Evolutionary conservation across 2,113 vertebrate genomes (phyloP).

Genomic region (Bubalus kerabau): DNA sequence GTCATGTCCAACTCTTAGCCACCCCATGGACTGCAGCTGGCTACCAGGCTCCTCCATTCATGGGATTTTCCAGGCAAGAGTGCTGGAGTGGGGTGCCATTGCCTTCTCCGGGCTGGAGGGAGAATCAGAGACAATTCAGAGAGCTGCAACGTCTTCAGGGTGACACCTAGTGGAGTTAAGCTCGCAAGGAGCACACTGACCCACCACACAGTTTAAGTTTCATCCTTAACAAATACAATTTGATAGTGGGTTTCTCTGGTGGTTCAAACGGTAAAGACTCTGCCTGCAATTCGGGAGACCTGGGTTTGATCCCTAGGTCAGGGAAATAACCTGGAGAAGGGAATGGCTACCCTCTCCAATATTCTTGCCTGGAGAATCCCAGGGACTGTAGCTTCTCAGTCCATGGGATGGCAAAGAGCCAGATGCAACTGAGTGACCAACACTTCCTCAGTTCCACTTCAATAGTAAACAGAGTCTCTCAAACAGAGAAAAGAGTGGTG

Average conservation of each 20-base stretch:
- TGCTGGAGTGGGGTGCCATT: no score
- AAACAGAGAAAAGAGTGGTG: neutral
- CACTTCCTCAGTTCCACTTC: neutral
- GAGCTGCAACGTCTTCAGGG: neutral
- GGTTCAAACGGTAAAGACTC: neutral
- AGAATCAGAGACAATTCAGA: neutral
- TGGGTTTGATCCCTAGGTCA: neutral
- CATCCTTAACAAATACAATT: neutral
- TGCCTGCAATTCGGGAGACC: neutral
- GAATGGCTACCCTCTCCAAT: neutral
- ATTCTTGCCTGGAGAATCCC: neutral
- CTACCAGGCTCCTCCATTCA: no score
- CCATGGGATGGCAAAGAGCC: neutral
- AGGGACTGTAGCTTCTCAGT: neutral
- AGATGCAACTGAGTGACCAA: neutral
- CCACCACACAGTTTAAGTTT: neutral
- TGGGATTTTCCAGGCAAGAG: no score
- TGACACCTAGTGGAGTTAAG: neutral
- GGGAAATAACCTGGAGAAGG: neutral
- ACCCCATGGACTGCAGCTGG: no score
- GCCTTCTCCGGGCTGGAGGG: neutral
- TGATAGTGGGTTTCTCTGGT: neutral
- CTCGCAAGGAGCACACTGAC: neutral
- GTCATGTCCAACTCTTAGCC: no score
- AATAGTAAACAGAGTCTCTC: neutral